Evolutionary conservation across 2,888 invertebrate species (phyloP).

Genomic region (Sycophila texana): DNA sequence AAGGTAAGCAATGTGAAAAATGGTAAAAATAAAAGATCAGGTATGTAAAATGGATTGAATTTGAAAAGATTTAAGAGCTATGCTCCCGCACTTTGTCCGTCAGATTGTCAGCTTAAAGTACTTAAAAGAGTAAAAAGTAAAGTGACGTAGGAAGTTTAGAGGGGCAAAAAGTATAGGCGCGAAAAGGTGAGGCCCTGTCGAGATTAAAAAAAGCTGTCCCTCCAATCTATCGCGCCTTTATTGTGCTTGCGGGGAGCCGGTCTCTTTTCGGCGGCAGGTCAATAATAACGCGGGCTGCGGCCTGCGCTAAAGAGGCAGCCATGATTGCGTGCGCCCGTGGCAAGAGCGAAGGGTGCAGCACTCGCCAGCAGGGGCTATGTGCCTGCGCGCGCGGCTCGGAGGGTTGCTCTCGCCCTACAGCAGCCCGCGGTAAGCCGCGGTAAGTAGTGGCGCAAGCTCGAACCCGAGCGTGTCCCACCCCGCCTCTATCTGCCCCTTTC

Average conservation of each 20-base stretch:
- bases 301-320: constrained; percentile 72
- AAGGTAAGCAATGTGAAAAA: no score
- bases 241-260: constrained; percentile 1
- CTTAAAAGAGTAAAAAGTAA: no score
- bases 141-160: no score
- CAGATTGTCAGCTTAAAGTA: no score
- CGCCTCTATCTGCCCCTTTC: neutral
- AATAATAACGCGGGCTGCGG: constrained; percentile 70
- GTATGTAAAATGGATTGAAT: no score
- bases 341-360: constrained; percentile 67
- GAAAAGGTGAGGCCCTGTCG: constrained; percentile 21
- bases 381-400: neutral
- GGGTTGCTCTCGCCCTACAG: constrained; percentile 9
- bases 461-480: neutral
- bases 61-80: no score
- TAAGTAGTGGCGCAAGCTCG: neutral
- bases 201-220: neutral
- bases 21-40: no score
- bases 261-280: constrained; percentile 54
- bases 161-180: neutral
- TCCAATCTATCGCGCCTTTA: neutral
- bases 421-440: neutral
- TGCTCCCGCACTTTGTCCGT: no score
- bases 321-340: constrained; percentile 71
- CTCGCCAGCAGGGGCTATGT: constrained; percentile 25